A percentile compares a stretch with the other conserved stretches of the same genome.
Conservation (phyloP, 2,113 vertebrate species). For the Cygnus atratus region DNA sequence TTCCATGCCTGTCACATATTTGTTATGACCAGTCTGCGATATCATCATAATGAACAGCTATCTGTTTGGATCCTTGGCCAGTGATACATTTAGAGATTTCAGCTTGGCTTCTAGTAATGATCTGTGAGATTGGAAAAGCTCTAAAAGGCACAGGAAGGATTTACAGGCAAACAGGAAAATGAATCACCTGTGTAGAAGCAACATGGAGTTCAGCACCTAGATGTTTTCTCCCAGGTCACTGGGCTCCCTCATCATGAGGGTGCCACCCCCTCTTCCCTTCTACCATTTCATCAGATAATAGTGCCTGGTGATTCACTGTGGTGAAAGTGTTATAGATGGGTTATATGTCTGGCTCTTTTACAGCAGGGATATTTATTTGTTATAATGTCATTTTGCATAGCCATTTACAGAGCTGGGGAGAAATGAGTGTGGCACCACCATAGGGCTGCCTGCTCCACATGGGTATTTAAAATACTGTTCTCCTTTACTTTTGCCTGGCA, state of each 20-base stretch:
- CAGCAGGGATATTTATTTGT: background rate
- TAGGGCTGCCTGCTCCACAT: background rate
- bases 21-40: background rate
- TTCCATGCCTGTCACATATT: background rate
- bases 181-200: background rate
- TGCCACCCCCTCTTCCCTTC: background rate
- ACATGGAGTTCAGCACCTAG: background rate
- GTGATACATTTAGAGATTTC: background rate
- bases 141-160: background rate
- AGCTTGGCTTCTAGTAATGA: background rate
- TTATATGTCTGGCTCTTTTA: background rate
- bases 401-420: background rate
- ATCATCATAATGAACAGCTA: background rate
- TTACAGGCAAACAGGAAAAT: background rate
- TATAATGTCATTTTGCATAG: background rate
- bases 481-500: background rate
- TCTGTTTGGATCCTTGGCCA: background rate
- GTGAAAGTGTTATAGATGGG: background rate
- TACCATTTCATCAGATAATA: background rate
- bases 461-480: background rate
- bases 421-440: background rate
- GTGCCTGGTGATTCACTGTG: background rate
- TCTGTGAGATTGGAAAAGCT: background rate
- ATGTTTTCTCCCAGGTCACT: background rate
- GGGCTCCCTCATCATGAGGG: accelerated